phyloP scores from a whole-genome alignment of 2,797 vertebrate species.

The Taeniopygia guttata region DNA sequence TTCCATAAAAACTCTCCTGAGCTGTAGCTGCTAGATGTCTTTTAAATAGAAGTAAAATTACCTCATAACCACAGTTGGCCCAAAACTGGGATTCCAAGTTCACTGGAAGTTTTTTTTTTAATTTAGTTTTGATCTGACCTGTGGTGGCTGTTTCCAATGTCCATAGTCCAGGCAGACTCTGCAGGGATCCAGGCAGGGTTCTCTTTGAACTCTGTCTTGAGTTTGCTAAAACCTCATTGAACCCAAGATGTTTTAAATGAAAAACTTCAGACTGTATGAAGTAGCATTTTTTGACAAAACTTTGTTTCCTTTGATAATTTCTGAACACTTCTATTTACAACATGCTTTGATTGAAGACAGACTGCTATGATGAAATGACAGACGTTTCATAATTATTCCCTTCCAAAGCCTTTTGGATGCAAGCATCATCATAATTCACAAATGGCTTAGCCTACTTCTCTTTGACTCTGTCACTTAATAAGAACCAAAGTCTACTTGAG shows the following conservation, averaged over 20 bases:
- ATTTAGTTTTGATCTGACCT: constrained; percentile 47
- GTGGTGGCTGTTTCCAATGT: constrained; percentile 51
- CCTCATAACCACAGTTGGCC: not conserved
- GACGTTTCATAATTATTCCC: constrained; percentile 8
- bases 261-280: constrained; percentile 37
- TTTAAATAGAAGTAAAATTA: not conserved
- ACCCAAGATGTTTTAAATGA: constrained; percentile 63
- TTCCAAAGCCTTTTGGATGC: constrained; percentile 9
- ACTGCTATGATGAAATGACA: constrained; percentile 36
- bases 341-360: constrained; percentile 60
- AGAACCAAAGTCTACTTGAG: not conserved
- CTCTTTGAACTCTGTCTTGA: constrained; percentile 58
- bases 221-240: constrained; percentile 42
- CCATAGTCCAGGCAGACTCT: constrained; percentile 13
- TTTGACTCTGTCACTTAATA: not conserved
- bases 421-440: constrained; percentile 8
- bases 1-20: not conserved
- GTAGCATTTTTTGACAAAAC: constrained; percentile 63
- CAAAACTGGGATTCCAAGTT: constrained; percentile 10
- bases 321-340: constrained; percentile 63
- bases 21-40: not conserved
- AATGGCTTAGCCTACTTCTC: not conserved
- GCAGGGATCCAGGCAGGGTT: constrained; percentile 43
- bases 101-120: constrained; percentile 8
- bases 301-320: constrained; percentile 62